Base-by-base conservation (phyloP, 2,888 invertebrate species). In the Caenorhabditis panamensis region DNA sequence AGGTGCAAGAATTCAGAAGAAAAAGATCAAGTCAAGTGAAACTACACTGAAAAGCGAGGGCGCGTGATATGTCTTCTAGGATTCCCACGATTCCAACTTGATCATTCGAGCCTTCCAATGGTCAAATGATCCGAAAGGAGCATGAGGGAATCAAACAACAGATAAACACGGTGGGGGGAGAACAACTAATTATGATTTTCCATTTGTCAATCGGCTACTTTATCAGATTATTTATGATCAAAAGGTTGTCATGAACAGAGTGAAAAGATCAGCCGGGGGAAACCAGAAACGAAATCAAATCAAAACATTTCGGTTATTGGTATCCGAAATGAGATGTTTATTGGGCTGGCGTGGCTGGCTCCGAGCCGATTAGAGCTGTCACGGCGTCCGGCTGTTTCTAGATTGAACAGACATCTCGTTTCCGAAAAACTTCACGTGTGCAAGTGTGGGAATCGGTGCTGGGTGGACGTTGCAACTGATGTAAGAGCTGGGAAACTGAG, bases 271-370 rank as follows among this genome's bases (percentile, higher is more conserved):
- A n/a, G n/a, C n/a, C n/a, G n/a, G n/a, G n/a, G n/a, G n/a, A n/a
- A n/a, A n/a, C n/a, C n/a, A 41, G 41, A 8, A 3, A 9, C n/a
- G 54, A 24, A 59, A 59, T 63, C 62, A 49, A 63, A 63, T 41
- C 41, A 41, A 11, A 41, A 41, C 41, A 41, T 63, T 20, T 24
- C 47, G 47, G 18, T 59, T 26, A 47, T 61, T 61, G 61, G 28
- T 20, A 59, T 13, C 13, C 24, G 61, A 41, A 22, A 61, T 9
- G 47, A 61, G 22, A 47, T 63, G 28, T 63, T 49, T 63, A 31
- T 47, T 41, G 41, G 41, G 41, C 5, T 26, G 54, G 2, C 4
- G 8, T 22, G 22, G 41, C 41, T 41, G 11, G 13, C 6, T 13
- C 41, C 2, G 41, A 6, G 2, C 9, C 13, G 41, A 41, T 41